Base-by-base conservation (phyloP, 1,140 invertebrate genomes). In the Trachelipus rathkii region DNA sequence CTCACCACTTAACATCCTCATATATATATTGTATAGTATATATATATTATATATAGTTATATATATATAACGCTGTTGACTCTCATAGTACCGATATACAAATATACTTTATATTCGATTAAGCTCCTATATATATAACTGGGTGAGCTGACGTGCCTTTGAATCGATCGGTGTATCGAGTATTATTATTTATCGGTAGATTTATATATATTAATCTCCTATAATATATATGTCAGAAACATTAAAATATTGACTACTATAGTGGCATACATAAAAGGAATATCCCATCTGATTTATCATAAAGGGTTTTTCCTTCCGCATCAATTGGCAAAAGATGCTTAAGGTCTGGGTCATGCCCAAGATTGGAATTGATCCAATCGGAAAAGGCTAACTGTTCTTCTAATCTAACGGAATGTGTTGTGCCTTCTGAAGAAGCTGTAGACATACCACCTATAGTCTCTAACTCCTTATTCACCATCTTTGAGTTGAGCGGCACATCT, bases 301-400 rank as follows among this genome's bases (percentile, higher is more conserved):
- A 99, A 0, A 99, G 87, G 66, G 89, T 89, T 84, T 93, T 93
- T 33, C 53, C n/a, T 94, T 82, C 97, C 94, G 0, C 89, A 85
- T 96, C 92, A n/a, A 99, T 95, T 0, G 96, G 97, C 82, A 99
- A 85, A 60, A 98, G 87, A 82, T 94, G 91, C 83, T 92, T 91
- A 44, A 98, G 88, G 85, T 99, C 96, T 10, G 90, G 10, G 86
- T 99, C 97, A 77, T 90, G 88, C 0, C 89, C 89, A 72, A 99
- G 86, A 88, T 98, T 97, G 53, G 92, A 92, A 85, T 99, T 99
- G 75, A 99, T 97, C 97, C 97, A 99, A 82, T 98, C 94, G 74
- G 95, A 95, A 87, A 99, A 99, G n/a, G 97, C 96, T 80, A 96
- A 87, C 84, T 97, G 95, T 87, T 99, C 97, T 84, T 97, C 94